phyloP scores from a whole-genome alignment of 1,140 invertebrate genomes.

The Schlechtendalia chinensis region DNA sequence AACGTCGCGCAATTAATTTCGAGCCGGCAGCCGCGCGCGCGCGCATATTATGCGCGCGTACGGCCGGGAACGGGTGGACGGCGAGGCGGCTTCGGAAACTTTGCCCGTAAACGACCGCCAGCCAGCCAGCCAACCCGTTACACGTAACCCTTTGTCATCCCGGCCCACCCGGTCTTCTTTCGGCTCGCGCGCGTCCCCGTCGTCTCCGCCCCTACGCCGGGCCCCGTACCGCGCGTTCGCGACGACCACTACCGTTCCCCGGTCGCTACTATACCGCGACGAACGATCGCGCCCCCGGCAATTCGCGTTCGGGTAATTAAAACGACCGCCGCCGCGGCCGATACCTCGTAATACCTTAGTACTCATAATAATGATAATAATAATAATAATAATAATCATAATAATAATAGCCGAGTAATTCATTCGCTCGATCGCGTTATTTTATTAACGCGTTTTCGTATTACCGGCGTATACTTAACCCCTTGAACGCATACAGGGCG shows the following conservation, averaged over 20 bases:
- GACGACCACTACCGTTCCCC: too few relatives aligned
- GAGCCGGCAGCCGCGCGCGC: not conserved
- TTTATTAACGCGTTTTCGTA: conserved; percentile 31
- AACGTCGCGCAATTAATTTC: conserved; percentile 42
- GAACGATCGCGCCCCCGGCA: not conserved
- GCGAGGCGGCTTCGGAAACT: conserved; percentile 26
- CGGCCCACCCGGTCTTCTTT: too few relatives aligned
- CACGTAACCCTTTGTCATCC: conserved; percentile 22
- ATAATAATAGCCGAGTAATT: too few relatives aligned
- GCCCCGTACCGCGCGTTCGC: not conserved
- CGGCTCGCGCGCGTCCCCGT: too few relatives aligned
- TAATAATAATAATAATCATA: too few relatives aligned
- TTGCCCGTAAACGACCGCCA: conserved; percentile 45
- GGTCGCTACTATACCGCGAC: too few relatives aligned
- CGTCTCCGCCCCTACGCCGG: not conserved
- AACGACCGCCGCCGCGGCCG: conserved; percentile 17
- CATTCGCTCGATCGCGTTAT: conserved; percentile 30
- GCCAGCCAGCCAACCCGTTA: conserved; percentile 29
- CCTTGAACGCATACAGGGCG: too few relatives aligned
- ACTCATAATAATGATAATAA: too few relatives aligned
- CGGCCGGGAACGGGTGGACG: not conserved
- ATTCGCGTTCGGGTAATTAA: conserved; percentile 45
- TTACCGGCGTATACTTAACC: conserved; percentile 24
- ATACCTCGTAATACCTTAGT: too few relatives aligned
- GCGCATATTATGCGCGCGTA: not conserved